Evolutionary conservation across 2,797 vertebrate genomes (phyloP).

Genomic region (Petrocephalus sullivani): DNA sequence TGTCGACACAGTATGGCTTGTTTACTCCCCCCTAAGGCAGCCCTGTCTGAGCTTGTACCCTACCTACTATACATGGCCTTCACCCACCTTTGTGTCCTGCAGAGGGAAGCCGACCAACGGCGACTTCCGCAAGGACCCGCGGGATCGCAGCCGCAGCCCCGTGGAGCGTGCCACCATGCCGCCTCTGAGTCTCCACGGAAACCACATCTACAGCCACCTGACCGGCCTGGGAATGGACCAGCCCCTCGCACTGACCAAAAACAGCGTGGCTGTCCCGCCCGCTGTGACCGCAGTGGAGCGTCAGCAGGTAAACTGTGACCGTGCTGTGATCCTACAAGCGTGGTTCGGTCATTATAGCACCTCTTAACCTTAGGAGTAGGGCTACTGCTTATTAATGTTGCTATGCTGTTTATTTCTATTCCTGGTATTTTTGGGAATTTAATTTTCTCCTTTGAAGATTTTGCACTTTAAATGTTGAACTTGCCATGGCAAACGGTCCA

Average conservation of each 20-base stretch:
- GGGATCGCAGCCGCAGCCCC: conserved; percentile 84
- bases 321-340: neutral
- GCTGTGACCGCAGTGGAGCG: conserved; percentile 75
- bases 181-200: conserved; percentile 71
- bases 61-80: neutral
- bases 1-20: neutral
- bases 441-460: neutral
- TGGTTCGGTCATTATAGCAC: neutral
- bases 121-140: conserved; percentile 85
- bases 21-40: neutral
- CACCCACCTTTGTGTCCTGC: conserved; percentile 5
- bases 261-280: conserved; percentile 65
- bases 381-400: neutral
- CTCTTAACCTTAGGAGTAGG: neutral
- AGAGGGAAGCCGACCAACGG: conserved; percentile 82
- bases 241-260: conserved; percentile 96
- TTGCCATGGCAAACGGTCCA: too few species aligned
- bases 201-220: conserved; percentile 76
- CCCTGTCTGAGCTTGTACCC: neutral
- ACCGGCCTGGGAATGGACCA: conserved; percentile 87
- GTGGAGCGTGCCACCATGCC: conserved; percentile 78
- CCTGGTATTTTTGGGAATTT: neutral
- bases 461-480: neutral
- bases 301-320: conserved; percentile 75
- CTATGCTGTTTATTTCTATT: neutral